Evolutionary conservation across 1,140 invertebrate species (phyloP), one percentile per base, ranked within the genome.

Genomic region (Drosophila sp.): DNA sequence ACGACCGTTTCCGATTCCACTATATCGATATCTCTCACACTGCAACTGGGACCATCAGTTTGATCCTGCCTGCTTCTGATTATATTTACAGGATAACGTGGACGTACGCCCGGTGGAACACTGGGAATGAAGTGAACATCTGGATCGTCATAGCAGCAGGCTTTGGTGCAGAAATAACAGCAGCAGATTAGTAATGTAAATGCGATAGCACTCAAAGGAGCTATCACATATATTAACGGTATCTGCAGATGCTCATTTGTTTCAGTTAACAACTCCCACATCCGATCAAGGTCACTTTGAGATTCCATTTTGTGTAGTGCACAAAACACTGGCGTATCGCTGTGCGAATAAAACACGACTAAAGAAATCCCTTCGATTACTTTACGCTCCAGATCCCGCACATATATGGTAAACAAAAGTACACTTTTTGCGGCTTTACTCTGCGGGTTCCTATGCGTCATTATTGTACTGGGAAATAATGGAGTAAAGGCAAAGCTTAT

Each of bases 141-240:
- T 0, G 43, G 4, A n/a, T 57, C 53, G 4, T 41, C 45, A 3
- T 41, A 2, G 18, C 51, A 40, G 6, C 36, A 43, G 21, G 51
- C 14, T 7, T n/a, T 16, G 9, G 41, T 1, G 16, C 69, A 41
- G 1, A n/a, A 40, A 18, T 5, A 51, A 7, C 62, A 57, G 14
- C 45, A 43, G 2, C 27, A 36, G 13, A 11, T 2, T 1, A 64
- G 8, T 2, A 58, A 13, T 4, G 58, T 7, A 0, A 58, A 0
- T 1, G 45, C 3, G 0, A 66, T 13, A 14, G 21, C 1, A 11
- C 14, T 13, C 45, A 72, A 0, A 0, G 51, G 40, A 0, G 29
- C 9, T 9, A 66, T 36, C 21, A 72, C 5, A 36, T 66, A 72
- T 3, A 65, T 6, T 4, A 65, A 16, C 0, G 61, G 61, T 8